Conservation (phyloP, 2,888 invertebrate genomes). For the Heliconius cydno region DNA sequence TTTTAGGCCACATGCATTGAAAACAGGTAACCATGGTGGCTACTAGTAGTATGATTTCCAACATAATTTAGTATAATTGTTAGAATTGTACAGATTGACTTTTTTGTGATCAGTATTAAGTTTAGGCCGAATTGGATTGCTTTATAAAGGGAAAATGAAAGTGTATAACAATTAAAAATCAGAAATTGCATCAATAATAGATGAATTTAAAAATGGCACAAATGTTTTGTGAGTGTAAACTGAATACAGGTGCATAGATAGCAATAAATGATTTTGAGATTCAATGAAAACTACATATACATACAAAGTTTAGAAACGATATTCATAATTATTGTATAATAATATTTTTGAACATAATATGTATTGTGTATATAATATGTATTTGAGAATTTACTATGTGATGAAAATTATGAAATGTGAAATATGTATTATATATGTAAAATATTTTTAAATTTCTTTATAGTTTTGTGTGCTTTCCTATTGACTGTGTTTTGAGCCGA, state of each 20-base stretch:
- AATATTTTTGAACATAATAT: constrained; percentile 2
- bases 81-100: constrained; percentile 41
- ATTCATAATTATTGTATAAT: constrained; percentile 30
- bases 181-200: constrained; percentile 12
- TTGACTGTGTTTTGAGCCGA: neutral
- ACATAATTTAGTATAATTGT: constrained; percentile 38
- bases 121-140: constrained; percentile 30
- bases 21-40: constrained; percentile 35
- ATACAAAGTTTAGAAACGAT: constrained; percentile 20
- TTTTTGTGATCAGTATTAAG: constrained; percentile 48
- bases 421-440: constrained; percentile 5
- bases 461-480: neutral
- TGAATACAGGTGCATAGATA: constrained; percentile 32
- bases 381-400: constrained; percentile 16
- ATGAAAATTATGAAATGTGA: constrained; percentile 21
- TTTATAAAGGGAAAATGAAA: constrained; percentile 20
- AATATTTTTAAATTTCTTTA: neutral
- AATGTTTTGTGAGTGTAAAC: constrained; percentile 22
- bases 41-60: constrained; percentile 33
- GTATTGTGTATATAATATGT: constrained; percentile 23
- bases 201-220: constrained; percentile 31
- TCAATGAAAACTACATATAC: constrained; percentile 27
- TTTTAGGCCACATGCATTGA: constrained; percentile 30
- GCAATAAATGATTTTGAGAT: constrained; percentile 35
- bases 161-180: neutral